Evolutionary conservation across 2,113 vertebrate species (phyloP).

Genomic region (Fregata magnificens): DNA sequence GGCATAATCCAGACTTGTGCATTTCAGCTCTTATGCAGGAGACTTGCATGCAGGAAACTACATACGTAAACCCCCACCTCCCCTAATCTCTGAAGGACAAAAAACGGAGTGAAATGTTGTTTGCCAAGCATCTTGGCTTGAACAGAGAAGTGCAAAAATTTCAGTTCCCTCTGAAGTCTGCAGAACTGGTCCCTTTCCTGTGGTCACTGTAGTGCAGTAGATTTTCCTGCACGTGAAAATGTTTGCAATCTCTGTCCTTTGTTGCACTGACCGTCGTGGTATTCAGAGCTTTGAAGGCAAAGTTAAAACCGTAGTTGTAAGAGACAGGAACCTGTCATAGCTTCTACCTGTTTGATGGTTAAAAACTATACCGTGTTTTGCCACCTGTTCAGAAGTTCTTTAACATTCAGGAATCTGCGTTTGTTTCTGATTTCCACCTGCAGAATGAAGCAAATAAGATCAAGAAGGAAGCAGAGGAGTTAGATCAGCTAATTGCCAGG

Average conservation of each 20-base stretch:
- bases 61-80: neutral
- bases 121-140: neutral
- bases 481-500: slow-evolving; percentile 89
- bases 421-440: neutral
- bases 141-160: neutral
- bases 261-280: neutral
- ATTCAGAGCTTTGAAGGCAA: neutral
- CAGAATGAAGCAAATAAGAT: slow-evolving; percentile 90
- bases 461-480: slow-evolving; percentile 89
- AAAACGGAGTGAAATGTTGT: neutral
- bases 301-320: neutral
- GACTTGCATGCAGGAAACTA: neutral
- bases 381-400: neutral
- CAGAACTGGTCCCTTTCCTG: neutral
- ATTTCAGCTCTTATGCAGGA: neutral
- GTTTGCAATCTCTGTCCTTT: neutral
- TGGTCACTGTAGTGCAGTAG: neutral
- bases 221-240: neutral
- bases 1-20: neutral
- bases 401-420: neutral
- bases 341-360: neutral
- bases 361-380: neutral
- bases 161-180: neutral
- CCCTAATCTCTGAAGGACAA: neutral
- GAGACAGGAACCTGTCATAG: neutral